Percentiles rank a stretch among this genome's conserved stretches.
Conservation (phyloP, 1,140 invertebrate species). For the Bombus sibiricus region DNA sequence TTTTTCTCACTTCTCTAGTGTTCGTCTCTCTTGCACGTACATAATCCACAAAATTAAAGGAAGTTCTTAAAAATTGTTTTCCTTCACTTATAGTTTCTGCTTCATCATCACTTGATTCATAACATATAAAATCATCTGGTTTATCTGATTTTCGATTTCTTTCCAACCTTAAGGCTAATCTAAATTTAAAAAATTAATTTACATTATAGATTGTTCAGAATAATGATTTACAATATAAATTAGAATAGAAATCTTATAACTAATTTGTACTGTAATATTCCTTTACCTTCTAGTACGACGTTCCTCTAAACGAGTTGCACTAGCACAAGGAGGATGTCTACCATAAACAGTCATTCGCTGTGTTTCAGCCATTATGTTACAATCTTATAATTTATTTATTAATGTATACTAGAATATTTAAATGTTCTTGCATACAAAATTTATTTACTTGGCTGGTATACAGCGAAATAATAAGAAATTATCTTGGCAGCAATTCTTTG, state of each 20-base stretch:
- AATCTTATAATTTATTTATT: slow-evolving; percentile 36
- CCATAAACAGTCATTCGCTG: slow-evolving; percentile 85
- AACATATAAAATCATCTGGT: slow-evolving; percentile 94
- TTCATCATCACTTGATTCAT: slow-evolving; percentile 93
- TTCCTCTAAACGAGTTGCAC: slow-evolving; percentile 87
- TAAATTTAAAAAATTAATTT: slow-evolving; percentile 53
- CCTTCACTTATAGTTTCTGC: slow-evolving; percentile 88
- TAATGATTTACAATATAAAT: slow-evolving; percentile 14
- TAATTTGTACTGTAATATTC: neutral
- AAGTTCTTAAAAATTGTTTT: slow-evolving; percentile 89
- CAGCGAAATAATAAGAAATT: slow-evolving; percentile 41
- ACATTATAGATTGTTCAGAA: neutral
- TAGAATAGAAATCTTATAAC: neutral
- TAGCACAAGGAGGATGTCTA: slow-evolving; percentile 88
- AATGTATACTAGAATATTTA: slow-evolving; percentile 2
- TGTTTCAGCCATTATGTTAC: slow-evolving; percentile 81
- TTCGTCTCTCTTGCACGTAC: slow-evolving; percentile 89
- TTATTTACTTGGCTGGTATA: slow-evolving; percentile 3
- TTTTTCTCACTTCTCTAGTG: slow-evolving; percentile 87
- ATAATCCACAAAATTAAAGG: slow-evolving; percentile 94
- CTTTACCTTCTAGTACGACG: slow-evolving; percentile 85
- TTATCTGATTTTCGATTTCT: slow-evolving; percentile 91
- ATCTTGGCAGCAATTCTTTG: slow-evolving; percentile 40
- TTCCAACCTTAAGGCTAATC: slow-evolving; percentile 83
- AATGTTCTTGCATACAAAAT: slow-evolving; percentile 12